Conservation (phyloP, 2,113 vertebrate species). For the Leucosticte australis region DNA sequence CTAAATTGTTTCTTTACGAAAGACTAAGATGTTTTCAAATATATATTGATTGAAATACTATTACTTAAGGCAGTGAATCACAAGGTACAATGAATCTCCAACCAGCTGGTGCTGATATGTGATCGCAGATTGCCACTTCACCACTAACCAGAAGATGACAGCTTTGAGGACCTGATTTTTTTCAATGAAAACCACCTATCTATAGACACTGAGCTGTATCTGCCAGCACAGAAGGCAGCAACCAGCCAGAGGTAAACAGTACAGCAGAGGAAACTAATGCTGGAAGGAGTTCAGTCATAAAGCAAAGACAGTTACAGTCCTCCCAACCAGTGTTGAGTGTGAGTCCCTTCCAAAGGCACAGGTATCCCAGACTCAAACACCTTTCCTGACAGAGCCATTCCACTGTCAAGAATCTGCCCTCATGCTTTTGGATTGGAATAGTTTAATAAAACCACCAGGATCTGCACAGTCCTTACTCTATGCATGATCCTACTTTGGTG, state of each 20-base stretch:
- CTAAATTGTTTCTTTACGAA: not conserved
- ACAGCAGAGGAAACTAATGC: not conserved
- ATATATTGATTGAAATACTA: not conserved
- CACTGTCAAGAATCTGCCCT: not conserved
- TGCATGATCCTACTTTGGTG: not conserved
- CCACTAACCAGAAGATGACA: not conserved
- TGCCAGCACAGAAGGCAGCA: not conserved
- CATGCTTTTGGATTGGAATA: not conserved
- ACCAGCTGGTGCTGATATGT: not conserved
- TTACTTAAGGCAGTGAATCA: not conserved
- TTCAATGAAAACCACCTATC: not conserved
- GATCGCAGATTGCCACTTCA: not conserved
- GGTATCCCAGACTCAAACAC: not conserved
- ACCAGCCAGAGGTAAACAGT: not conserved
- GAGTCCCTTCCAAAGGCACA: not conserved
- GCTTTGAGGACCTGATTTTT: not conserved
- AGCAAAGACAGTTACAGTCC: not conserved
- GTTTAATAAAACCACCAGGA: not conserved
- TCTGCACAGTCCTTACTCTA: not conserved
- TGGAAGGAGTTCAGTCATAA: not conserved
- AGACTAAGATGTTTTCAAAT: not conserved
- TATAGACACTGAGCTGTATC: not conserved
- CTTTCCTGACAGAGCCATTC: not conserved
- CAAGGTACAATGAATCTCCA: not conserved
- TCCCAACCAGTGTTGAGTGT: not conserved